These are phyloP conservation scores for Helogale parvula DNA, from an alignment of 2,113 vertebrate genomes.

Conservation along the genomic window DNA sequence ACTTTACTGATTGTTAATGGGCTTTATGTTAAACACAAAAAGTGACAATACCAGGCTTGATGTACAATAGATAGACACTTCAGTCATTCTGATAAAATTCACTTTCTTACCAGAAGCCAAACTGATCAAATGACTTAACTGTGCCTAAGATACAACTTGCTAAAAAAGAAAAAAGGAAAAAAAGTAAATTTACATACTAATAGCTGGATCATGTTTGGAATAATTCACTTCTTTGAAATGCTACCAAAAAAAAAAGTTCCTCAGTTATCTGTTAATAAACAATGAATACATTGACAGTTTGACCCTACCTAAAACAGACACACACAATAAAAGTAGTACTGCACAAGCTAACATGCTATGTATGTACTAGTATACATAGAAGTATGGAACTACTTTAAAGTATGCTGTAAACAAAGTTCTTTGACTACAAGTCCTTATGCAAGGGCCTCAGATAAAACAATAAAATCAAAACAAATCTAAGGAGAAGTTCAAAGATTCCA, in stretches of 20 bases:
- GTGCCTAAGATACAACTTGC: background rate
- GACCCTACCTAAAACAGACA: background rate
- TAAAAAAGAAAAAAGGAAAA: background rate
- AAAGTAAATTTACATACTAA: background rate
- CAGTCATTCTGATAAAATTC: background rate
- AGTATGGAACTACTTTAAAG: background rate
- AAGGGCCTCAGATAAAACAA: background rate
- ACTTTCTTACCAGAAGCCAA: background rate
- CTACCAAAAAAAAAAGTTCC: background rate
- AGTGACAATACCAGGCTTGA: background rate
- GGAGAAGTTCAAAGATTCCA: background rate
- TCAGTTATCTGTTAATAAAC: background rate
- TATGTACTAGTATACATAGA: background rate
- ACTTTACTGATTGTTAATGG: background rate
- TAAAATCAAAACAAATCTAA: background rate
- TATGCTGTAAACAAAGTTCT: background rate
- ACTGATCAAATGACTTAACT: background rate
- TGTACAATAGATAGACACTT: background rate
- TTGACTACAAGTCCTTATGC: background rate
- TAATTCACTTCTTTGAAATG: background rate
- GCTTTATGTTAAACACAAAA: conserved; percentile 14
- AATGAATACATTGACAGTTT: background rate
- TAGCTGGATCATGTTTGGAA: background rate
- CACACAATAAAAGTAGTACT: background rate
- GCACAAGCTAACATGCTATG: background rate